phyloP scores from a whole-genome alignment of 2,113 vertebrate species.

The Triplophysa rosa region DNA sequence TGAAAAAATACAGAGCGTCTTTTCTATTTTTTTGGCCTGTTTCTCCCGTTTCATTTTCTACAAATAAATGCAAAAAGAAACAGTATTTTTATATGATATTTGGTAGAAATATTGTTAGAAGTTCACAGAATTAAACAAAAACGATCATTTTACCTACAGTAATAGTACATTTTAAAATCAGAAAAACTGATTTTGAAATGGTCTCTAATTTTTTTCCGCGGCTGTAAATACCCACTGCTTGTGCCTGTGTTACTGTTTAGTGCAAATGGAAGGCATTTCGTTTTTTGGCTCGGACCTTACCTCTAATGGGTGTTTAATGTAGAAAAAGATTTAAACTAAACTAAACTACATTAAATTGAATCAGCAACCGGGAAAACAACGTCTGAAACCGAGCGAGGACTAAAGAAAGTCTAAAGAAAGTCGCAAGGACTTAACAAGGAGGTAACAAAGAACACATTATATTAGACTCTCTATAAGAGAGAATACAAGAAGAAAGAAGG shows the following conservation, averaged over 20 bases:
- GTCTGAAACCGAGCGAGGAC: neutral
- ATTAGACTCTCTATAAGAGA: neutral
- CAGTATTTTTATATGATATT: too few relatives aligned
- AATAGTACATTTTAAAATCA: too few relatives aligned
- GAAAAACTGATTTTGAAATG: too few relatives aligned
- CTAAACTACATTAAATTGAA: neutral
- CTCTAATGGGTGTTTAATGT: constrained; percentile 19
- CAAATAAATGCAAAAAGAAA: too few relatives aligned
- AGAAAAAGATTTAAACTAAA: neutral
- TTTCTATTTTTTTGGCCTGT: too few relatives aligned
- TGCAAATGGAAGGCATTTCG: constrained; percentile 12
- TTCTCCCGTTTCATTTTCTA: too few relatives aligned
- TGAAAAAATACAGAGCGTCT: too few relatives aligned
- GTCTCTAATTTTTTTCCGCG: too few relatives aligned
- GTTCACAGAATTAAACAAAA: too few relatives aligned
- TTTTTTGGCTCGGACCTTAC: neutral
- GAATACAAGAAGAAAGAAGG: neutral
- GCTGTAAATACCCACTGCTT: neutral
- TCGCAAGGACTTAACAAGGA: neutral
- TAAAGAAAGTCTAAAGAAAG: neutral
- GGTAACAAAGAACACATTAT: constrained; percentile 13
- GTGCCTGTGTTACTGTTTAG: constrained; percentile 10
- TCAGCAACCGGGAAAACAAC: neutral
- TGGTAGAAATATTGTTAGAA: too few relatives aligned
- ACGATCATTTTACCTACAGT: too few relatives aligned